Percentiles rank a stretch among this genome's conserved stretches.
Conservation (phyloP, 2,797 vertebrate genomes). For the Micromesistius poutassou region DNA sequence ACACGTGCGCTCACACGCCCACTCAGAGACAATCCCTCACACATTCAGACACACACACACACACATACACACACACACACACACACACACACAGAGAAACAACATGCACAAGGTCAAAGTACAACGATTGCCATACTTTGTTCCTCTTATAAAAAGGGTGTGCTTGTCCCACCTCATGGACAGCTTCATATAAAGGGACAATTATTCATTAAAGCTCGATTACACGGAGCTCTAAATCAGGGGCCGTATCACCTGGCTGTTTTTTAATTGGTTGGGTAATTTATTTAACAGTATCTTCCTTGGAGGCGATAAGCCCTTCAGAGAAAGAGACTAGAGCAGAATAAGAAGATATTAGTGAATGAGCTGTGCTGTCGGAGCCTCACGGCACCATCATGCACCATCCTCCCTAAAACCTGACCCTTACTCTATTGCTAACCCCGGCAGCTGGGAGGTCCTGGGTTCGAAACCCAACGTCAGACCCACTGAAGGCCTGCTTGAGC, state of each 20-base stretch:
- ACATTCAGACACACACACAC: neutral
- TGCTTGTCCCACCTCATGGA: too few relatives aligned
- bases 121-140: neutral
- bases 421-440: neutral
- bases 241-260: too few relatives aligned
- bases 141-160: neutral
- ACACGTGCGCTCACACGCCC: neutral
- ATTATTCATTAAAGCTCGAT: neutral
- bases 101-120: constrained; percentile 24
- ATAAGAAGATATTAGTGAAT: neutral
- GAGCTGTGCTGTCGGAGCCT: too few relatives aligned
- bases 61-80: neutral
- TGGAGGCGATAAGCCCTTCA: neutral
- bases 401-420: neutral
- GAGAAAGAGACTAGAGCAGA: neutral
- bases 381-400: too few relatives aligned
- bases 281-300: neutral
- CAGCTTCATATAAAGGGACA: too few relatives aligned
- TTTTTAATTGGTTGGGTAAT: neutral
- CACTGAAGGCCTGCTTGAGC: neutral
- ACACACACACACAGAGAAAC: neutral
- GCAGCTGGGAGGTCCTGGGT: neutral
- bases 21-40: neutral
- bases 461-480: neutral
- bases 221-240: neutral